Evolutionary conservation across 2,113 vertebrate species (phyloP), one percentile per base, ranked within the genome.

Genomic region (Upupa epops): DNA sequence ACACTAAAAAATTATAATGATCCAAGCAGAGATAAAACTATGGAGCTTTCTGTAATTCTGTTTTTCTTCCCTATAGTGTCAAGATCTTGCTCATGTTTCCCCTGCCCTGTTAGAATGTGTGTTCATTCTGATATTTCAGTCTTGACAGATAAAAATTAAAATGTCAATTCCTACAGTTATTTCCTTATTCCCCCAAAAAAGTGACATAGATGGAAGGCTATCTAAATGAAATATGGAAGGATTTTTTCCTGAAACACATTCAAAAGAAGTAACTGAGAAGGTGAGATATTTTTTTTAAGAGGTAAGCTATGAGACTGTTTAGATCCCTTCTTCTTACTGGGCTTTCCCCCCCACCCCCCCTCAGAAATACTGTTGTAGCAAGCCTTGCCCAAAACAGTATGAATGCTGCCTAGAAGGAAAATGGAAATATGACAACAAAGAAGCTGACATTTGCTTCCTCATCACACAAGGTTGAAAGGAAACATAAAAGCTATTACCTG

Each of bases 81-180:
- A 71, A 70, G 45, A 40, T 60, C 49, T 83, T 34, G 48, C 40
- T 16, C 4, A 8, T 3, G 16, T 65, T 90, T 28, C 25, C 6
- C 26, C 34, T 79, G 32, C 46, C 36, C 78, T 70, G n/a, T 64
- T 81, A 75, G 45, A 32, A 19, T 32, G 21, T 71, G 28, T 76
- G n/a, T 56, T 91, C 52, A 37, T 83, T 85, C 56, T 79, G 51
- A 63, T 74, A 69, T 66, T 91, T 92, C 54, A 68, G 45, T 81
- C 76, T 40, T 93, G 93, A 93, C 86, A 94, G 65, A 48, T 10
- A 28, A 28, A 77, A 91, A 91, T 94, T 88, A 86, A 89, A 92
- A 85, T 83, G 87, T 86, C 72, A 71, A 2, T 89, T 69, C 83
- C 49, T 78, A 36, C 51, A 31, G 56, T 78, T 74, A 52, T 61